These are phyloP conservation scores for Lophotriccus pileatus DNA, from an alignment of 2,797 vertebrate genomes.

Conservation along the genomic window DNA sequence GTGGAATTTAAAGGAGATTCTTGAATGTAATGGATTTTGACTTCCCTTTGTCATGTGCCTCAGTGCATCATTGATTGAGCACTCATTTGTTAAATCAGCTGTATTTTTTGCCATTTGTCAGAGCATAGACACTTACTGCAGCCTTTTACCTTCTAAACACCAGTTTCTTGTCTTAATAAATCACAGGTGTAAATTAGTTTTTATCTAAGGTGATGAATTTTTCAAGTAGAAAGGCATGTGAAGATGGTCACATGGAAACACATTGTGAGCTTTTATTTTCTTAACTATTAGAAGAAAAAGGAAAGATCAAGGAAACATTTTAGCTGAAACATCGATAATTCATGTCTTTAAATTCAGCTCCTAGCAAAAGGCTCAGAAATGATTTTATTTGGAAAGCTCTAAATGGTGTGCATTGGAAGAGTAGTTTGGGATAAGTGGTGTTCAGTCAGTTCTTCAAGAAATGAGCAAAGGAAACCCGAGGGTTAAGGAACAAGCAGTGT, in stretches of 20 bases:
- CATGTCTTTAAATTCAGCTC: constrained; percentile 51
- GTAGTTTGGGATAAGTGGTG: neutral
- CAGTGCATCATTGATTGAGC: constrained; percentile 92
- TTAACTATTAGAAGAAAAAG: neutral
- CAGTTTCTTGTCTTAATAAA: constrained; percentile 40
- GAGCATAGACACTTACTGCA: constrained; percentile 77
- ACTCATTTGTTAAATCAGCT: constrained; percentile 94
- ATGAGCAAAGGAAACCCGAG: neutral
- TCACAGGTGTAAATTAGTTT: constrained; percentile 24
- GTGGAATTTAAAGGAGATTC: constrained; percentile 86
- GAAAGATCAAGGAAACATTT: neutral
- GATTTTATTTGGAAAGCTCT: constrained; percentile 51
- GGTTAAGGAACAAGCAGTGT: neutral
- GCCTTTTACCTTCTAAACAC: neutral
- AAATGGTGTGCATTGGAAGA: constrained; percentile 14
- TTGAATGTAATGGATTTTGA: constrained; percentile 95
- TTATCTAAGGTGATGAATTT: constrained; percentile 27
- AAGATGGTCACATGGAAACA: neutral
- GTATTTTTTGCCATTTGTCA: constrained; percentile 84
- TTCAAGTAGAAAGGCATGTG: neutral
- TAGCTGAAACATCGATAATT: constrained; percentile 44
- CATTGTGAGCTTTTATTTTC: constrained; percentile 22
- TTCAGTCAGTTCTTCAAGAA: neutral
- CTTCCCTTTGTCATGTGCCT: constrained; percentile 90
- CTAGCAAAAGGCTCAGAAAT: constrained; percentile 53